Base-by-base conservation (phyloP, 2,888 invertebrate species). In the Phyllotreta cruciferae region DNA sequence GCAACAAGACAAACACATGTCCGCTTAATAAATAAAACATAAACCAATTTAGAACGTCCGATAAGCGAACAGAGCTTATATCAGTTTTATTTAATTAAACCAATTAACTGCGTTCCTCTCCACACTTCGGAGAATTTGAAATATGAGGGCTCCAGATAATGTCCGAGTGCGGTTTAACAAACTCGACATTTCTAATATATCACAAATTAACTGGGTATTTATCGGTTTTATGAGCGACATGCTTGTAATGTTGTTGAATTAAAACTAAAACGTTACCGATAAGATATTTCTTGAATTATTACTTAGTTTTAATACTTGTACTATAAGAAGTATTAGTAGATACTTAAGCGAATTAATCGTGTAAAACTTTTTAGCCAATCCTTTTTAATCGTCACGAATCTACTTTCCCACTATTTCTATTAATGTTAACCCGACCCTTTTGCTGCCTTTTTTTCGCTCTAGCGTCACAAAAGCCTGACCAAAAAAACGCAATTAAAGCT, bases 401-500 rank as follows among this genome's bases (percentile, higher is more conserved):
- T 35, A 34, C 10, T 49, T 49, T n/a, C 34, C n/a, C 9, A 35
- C 35, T 35, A 36, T 49, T 47, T 47, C 47, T 34, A 47, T 47
- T 47, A 14, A 10, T 14, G 49, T 49, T 49, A 49, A 49, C 11
- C 49, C 35, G 35, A 3, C 49, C 10, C 14, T 52, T 52, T 24
- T 24, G 24, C 4, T 24, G 24, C 24, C 24, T 52, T 52, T 14
- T 52, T 37, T 37, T 11, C 10, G 6, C 10, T 37, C 11, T 24
- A 14, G 8, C 6, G 7, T 8, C 52, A 52, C 11, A 49, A 6
- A 52, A 52, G 5, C 2, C 11, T 4, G 4, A 52, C 55, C 54
- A 62, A 61, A 55, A 56, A 65, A 58, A 24, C 24, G 24, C 52
- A 47, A 58, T 62, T 62, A 65, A 55, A 52, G 56, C 47, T 38